Conservation (phyloP, 2,797 vertebrate species). For the Moxostoma hubbsi region DNA sequence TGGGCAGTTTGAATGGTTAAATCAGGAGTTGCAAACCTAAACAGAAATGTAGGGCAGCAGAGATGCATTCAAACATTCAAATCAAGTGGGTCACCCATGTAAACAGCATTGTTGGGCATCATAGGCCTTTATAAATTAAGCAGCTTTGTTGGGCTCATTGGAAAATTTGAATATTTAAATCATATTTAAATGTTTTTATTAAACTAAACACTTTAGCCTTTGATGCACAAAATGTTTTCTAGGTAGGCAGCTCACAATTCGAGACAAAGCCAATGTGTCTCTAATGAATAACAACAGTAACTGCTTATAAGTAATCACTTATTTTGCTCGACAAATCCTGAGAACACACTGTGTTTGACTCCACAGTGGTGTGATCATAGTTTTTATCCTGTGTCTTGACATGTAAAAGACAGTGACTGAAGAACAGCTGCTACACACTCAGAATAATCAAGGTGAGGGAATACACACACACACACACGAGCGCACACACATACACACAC, state of each 20-base stretch:
- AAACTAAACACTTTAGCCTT: not conserved
- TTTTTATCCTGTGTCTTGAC: constrained; percentile 24
- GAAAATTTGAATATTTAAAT: not conserved
- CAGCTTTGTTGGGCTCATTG: too few relatives aligned
- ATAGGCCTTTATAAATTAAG: too few relatives aligned
- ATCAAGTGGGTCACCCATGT: too few relatives aligned
- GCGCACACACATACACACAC: too few relatives aligned
- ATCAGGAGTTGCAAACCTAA: too few relatives aligned
- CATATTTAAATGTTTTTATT: too few relatives aligned
- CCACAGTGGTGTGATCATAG: constrained; percentile 27
- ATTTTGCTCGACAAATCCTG: constrained; percentile 5
- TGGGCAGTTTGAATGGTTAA: too few relatives aligned
- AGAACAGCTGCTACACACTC: constrained; percentile 26
- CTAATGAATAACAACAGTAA: constrained; percentile 7
- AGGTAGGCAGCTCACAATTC: not conserved
- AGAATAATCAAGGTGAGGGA: not conserved
- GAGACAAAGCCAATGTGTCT: not conserved
- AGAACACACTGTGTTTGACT: constrained; percentile 12
- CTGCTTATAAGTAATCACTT: not conserved
- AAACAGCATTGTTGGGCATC: too few relatives aligned
- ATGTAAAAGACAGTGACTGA: constrained; percentile 37
- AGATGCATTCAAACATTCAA: too few relatives aligned
- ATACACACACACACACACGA: constrained; percentile 72
- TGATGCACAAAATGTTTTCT: not conserved
- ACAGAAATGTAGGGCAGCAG: too few relatives aligned